phyloP scores from a whole-genome alignment of 2,113 vertebrate species.

The Scomber scombrus region DNA sequence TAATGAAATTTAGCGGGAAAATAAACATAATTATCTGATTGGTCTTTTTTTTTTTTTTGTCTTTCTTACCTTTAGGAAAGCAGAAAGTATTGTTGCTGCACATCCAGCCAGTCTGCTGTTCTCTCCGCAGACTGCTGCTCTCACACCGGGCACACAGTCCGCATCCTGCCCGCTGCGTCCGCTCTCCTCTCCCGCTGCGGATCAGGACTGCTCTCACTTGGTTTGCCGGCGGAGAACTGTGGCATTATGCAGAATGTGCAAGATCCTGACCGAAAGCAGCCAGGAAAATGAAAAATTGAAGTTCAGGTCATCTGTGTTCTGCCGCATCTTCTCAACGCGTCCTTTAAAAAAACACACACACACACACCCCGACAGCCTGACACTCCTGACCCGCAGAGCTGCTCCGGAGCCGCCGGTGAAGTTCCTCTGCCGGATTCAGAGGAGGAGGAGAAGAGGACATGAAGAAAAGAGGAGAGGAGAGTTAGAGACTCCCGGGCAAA shows the following conservation, averaged over 20 bases:
- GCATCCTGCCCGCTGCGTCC: constrained; percentile 51
- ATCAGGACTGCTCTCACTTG: constrained; percentile 12
- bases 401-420: constrained; percentile 13
- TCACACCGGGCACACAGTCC: constrained; percentile 47
- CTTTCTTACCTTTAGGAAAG: constrained; percentile 44
- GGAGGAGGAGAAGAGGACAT: background rate
- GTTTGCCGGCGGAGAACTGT: constrained; percentile 2
- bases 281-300: background rate
- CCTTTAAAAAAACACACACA: background rate
- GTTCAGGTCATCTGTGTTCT: constrained; percentile 51
- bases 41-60: accelerated
- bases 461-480: background rate
- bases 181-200: constrained; percentile 26
- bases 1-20: background rate
- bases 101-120: constrained; percentile 27
- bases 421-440: constrained; percentile 33
- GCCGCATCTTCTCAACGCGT: constrained; percentile 10
- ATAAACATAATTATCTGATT: background rate
- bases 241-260: constrained; percentile 41
- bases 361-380: constrained; percentile 16
- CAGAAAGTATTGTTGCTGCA: constrained; percentile 44
- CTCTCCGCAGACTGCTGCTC: constrained; percentile 38
- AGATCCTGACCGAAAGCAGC: constrained; percentile 24
- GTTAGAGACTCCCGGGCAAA: background rate
- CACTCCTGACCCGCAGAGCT: constrained; percentile 34